Evolutionary conservation across 1,140 invertebrate species (phyloP), one percentile per base, ranked within the genome.

Genomic region (Radopholus similis): DNA sequence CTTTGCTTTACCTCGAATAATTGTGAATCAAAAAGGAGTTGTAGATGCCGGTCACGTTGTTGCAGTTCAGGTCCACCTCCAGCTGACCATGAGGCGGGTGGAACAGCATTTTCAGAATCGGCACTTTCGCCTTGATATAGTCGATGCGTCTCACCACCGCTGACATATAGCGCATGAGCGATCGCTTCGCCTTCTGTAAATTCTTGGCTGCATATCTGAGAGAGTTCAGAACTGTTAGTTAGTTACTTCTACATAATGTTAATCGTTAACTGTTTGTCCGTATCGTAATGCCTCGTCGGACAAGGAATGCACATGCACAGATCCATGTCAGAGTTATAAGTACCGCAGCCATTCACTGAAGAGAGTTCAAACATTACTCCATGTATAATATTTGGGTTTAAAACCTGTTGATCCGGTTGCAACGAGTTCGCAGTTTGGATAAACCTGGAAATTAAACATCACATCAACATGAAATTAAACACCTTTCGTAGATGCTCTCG

Each of bases 281-380:
- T 73, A 2, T 28, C 63, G 57, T 32, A 54, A n/a, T n/a, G n/a
- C n/a, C n/a, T n/a, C 13, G 9, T 18, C 30, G 15, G 51, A 54
- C 57, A 53, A 13, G 54, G 21, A 40, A 77, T 37, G 23, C 57
- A 59, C 13, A 73, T 28, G 54, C 73, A 75, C 3, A 75, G 44
- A 34, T 77, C 73, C 72, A 76, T 76, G 34, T 76, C 74, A 18
- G 72, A 77, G 51, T 77, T 72, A 30, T 73, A 75, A 9, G 75
- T 53, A 18, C 74, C 74, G 58, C 75, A 76, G 1, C 76, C 76
- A 53, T 77, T 76, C 6, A 76, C 64, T 51, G 30, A 51, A 51
- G 9, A 51, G 15, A 26, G 23, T 42, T 42, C n/a, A n/a, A n/a
- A n/a, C n/a, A n/a, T n/a, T n/a, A n/a, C n/a, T n/a, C n/a, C n/a